Evolutionary conservation across 1,140 invertebrate species (phyloP).

Genomic region (Drosophila oshimai): DNA sequence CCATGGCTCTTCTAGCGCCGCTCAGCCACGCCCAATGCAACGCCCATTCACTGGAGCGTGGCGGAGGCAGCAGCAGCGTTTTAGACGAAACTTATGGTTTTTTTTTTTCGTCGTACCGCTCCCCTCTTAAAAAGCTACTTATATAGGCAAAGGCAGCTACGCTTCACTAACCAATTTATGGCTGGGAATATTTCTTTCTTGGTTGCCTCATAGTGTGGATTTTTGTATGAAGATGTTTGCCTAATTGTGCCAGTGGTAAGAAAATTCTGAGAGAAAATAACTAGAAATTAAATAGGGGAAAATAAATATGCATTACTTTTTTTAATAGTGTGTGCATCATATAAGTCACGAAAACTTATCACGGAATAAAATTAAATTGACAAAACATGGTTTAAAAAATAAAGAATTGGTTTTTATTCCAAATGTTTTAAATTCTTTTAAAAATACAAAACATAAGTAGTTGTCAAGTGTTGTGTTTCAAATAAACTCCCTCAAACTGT

Average conservation of each 20-base stretch:
- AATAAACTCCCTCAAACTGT: too few relatives aligned
- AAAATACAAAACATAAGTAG: too few relatives aligned
- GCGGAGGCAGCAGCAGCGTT: constrained; percentile 35
- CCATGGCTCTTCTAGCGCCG: constrained; percentile 45
- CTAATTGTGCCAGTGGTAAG: constrained; percentile 13
- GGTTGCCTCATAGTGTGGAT: constrained; percentile 45
- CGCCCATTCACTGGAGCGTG: constrained; percentile 66
- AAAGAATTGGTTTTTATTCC: too few relatives aligned
- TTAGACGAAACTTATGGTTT: constrained; percentile 28
- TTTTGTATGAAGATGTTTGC: constrained; percentile 48
- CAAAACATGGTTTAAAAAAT: too few relatives aligned
- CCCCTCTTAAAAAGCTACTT: constrained; percentile 37
- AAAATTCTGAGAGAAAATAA: not conserved
- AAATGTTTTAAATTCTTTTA: too few relatives aligned
- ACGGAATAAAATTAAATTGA: too few relatives aligned
- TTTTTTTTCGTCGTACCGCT: constrained; percentile 11
- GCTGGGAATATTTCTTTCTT: constrained; percentile 53
- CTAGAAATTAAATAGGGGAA: not conserved
- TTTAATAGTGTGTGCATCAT: too few relatives aligned
- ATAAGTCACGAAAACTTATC: too few relatives aligned
- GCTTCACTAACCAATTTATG: constrained; percentile 72
- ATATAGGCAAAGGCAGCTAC: constrained; percentile 53
- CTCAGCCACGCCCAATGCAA: constrained; percentile 62
- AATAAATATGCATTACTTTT: not conserved
- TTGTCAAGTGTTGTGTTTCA: too few relatives aligned